A percentile compares a stretch with the other conserved stretches of the same genome.
These are phyloP conservation scores for Tragelaphus strepsiceros DNA, from an alignment of 2,113 vertebrate species.

Conservation along the genomic window DNA sequence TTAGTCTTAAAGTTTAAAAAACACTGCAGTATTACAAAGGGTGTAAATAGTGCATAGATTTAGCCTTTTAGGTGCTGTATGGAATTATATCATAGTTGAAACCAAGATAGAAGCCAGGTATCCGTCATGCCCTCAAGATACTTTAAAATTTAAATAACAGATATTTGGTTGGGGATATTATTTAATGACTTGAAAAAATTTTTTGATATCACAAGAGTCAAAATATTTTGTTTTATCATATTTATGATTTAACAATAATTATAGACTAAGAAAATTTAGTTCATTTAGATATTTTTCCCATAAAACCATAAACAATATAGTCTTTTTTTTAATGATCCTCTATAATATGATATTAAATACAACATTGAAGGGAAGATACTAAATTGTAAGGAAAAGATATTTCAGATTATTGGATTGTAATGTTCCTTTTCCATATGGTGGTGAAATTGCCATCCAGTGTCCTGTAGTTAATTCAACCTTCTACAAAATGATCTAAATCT, in stretches of 20 bases:
- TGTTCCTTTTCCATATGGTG: background rate
- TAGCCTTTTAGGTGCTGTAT: background rate
- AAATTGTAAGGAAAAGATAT: background rate
- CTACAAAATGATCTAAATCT: background rate
- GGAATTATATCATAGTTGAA: background rate
- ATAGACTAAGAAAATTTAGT: background rate
- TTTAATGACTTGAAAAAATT: background rate
- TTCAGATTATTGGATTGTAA: background rate
- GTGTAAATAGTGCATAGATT: background rate
- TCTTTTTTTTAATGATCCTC: background rate
- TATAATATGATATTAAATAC: background rate
- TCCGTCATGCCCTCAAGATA: background rate
- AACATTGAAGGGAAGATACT: background rate
- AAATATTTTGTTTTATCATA: background rate
- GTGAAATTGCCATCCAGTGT: background rate
- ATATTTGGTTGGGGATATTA: background rate
- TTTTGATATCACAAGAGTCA: background rate
- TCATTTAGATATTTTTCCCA: background rate
- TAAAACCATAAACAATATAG: conserved; percentile 12
- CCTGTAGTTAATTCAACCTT: background rate
- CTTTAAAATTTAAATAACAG: background rate
- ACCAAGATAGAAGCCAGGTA: background rate
- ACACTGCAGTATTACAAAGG: background rate
- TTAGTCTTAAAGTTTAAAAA: conserved; percentile 24
- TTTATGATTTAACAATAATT: background rate